Conservation (phyloP, 2,797 vertebrate genomes). For the Phrynocephalus vlangalii region DNA sequence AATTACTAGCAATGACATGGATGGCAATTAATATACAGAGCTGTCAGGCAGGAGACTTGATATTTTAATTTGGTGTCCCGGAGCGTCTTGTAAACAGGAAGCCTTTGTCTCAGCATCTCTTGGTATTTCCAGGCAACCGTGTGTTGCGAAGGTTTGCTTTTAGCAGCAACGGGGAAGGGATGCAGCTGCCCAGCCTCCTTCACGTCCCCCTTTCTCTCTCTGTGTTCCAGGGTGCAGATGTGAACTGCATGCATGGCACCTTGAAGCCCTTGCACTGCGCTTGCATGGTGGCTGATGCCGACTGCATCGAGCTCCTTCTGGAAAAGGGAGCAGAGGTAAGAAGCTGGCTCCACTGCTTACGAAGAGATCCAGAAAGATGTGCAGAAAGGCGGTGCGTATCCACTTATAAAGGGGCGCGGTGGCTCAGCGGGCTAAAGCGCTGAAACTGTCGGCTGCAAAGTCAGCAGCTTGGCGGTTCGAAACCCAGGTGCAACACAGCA, state of each 20-base stretch:
- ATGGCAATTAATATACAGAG: neutral
- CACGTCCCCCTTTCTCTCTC: neutral
- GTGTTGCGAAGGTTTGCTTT: neutral
- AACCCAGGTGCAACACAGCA: too few relatives aligned
- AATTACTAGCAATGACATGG: neutral
- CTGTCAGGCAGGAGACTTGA: neutral
- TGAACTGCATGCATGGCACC: conserved; percentile 96
- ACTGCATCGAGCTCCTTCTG: conserved; percentile 94
- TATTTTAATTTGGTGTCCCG: neutral
- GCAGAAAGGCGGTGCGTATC: too few relatives aligned
- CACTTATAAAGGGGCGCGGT: too few relatives aligned
- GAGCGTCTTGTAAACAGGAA: neutral
- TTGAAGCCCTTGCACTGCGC: conserved; percentile 96
- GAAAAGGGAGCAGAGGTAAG: conserved; percentile 95
- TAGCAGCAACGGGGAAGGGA: neutral
- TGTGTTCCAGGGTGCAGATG: conserved; percentile 88
- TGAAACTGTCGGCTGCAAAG: too few relatives aligned
- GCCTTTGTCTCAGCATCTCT: neutral
- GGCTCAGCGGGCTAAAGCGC: too few relatives aligned
- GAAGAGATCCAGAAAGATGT: accelerated
- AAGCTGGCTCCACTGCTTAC: conserved; percentile 62
- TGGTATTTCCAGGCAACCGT: neutral
- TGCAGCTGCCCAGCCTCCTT: neutral
- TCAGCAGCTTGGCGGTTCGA: too few relatives aligned
- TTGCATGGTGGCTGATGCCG: conserved; percentile 96